Base-by-base conservation (phyloP, 2,113 vertebrate genomes). In the Oxyruncus cristatus region DNA sequence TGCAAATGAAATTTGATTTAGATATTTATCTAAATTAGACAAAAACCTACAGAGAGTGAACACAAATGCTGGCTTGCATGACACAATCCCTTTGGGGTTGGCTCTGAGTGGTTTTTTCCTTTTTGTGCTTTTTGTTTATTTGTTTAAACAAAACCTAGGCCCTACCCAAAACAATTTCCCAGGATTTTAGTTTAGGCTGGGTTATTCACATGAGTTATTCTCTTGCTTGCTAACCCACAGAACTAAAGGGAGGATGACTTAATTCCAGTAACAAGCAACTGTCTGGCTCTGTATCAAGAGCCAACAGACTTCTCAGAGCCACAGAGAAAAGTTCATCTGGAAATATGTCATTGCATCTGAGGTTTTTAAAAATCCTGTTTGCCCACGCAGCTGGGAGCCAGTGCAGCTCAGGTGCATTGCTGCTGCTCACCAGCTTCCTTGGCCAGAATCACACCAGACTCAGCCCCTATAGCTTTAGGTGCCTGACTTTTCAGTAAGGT, bases 1-100 rank as follows among this genome's bases (percentile, higher is more conserved):
- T 77, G 93, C 59, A 95, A 91, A 87, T 92, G 77, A 86, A 81
- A 91, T 87, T 91, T 86, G 89, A 74, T 86, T 74, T 75, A 85
- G 91, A 89, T 89, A 87, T 81, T 95, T 89, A 91, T 87, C 91
- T 87, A 92, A 92, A 95, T 92, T 41, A 91, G 93, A 94, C 58
- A 63, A 92, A 93, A 92, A 75, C 55, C 67, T 70, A 56, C 80
- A 78, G 81, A 84, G 83, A 72, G 47, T 12, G 61, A 84, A 92
- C 3, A 5, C 83, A 56, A 86, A 59, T 0, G 10, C 82, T 1
- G 11, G 47, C 39, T 71, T 81, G 32, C 83, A 59, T 0, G 9
- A 74, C 65, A 80, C 67, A 73, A 28, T n/a, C 86, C 72, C 80
- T 80, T 67, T 80, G 62, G 84, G 47, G 47, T 9, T 89, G 92